Percentiles rank a stretch among this genome's conserved stretches.
Conservation (phyloP, 30 jellyfish, hydroid and myxozoan species). For the Turritopsis dohrnii region DNA sequence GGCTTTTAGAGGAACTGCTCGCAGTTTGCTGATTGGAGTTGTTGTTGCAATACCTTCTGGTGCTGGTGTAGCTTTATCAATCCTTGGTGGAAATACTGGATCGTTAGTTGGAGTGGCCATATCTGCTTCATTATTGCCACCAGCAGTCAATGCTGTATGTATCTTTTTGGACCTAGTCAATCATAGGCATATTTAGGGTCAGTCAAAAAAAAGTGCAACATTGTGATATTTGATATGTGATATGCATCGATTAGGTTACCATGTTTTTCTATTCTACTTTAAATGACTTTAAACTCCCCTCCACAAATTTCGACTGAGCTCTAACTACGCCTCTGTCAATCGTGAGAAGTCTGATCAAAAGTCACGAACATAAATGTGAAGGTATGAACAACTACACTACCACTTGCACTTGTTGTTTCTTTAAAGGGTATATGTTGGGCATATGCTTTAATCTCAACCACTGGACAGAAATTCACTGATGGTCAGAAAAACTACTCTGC, state of each 20-base stretch:
- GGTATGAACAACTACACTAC: no score
- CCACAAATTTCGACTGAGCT: no score
- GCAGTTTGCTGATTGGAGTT: constrained; percentile 26
- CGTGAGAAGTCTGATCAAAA: no score
- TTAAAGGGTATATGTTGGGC: constrained; percentile 39
- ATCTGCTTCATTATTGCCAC: constrained; percentile 37
- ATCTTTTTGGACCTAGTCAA: neutral
- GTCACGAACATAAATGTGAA: no score
- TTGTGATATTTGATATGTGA: no score
- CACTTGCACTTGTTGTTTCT: no score
- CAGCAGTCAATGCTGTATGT: constrained; percentile 42
- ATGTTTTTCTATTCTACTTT: no score
- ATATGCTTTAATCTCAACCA: constrained; percentile 1
- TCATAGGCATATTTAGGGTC: neutral
- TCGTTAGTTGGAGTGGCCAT: constrained; percentile 40
- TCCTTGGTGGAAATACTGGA: constrained; percentile 30
- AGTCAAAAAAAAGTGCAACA: neutral
- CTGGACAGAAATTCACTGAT: neutral
- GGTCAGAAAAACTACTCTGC: constrained; percentile 8
- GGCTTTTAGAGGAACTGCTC: constrained; percentile 10
- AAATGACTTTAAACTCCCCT: no score
- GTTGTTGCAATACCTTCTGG: constrained; percentile 42
- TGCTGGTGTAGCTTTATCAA: constrained; percentile 39
- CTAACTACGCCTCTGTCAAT: no score
- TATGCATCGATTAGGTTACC: no score